Conservation (phyloP, 1,140 invertebrate species). For the Neodiprion pinetum region DNA sequence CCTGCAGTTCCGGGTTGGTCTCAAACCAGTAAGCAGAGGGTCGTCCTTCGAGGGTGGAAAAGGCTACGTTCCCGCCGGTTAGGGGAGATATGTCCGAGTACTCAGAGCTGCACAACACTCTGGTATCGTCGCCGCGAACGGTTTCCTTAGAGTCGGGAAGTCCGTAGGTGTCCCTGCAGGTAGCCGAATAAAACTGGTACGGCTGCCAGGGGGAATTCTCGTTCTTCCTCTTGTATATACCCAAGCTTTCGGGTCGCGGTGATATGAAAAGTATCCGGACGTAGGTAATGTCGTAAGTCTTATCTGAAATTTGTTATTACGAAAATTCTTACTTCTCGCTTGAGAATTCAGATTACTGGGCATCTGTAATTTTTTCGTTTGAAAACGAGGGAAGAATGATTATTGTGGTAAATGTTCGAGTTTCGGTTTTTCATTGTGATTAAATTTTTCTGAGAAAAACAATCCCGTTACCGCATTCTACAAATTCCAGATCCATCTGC, state of each 20-base stretch:
- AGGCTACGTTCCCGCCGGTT: slow-evolving; percentile 94
- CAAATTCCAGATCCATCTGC: no score
- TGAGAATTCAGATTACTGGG: no score
- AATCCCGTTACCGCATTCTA: no score
- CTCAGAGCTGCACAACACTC: slow-evolving; percentile 93
- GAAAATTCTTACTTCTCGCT: background rate
- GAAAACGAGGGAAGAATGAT: no score
- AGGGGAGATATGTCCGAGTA: slow-evolving; percentile 97
- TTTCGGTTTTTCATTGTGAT: no score
- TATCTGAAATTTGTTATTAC: slow-evolving; percentile 71
- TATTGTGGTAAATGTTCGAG: no score
- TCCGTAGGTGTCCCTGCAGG: slow-evolving; percentile 89
- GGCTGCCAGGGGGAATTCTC: slow-evolving; percentile 89
- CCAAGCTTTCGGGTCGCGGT: slow-evolving; percentile 95
- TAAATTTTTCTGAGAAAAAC: no score
- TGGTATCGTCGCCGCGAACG: slow-evolving; percentile 74
- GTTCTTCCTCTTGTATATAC: slow-evolving; percentile 87
- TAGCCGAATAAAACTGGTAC: slow-evolving; percentile 95
- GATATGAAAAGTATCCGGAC: slow-evolving; percentile 92
- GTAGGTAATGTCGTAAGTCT: slow-evolving; percentile 97
- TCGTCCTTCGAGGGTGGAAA: slow-evolving; percentile 93
- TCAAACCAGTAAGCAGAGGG: slow-evolving; percentile 93
- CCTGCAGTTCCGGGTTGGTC: slow-evolving; percentile 86
- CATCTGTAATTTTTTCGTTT: no score
- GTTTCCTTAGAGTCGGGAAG: slow-evolving; percentile 78